Evolutionary conservation across 2,888 invertebrate species (phyloP).

Genomic region (Macrophya annulata): DNA sequence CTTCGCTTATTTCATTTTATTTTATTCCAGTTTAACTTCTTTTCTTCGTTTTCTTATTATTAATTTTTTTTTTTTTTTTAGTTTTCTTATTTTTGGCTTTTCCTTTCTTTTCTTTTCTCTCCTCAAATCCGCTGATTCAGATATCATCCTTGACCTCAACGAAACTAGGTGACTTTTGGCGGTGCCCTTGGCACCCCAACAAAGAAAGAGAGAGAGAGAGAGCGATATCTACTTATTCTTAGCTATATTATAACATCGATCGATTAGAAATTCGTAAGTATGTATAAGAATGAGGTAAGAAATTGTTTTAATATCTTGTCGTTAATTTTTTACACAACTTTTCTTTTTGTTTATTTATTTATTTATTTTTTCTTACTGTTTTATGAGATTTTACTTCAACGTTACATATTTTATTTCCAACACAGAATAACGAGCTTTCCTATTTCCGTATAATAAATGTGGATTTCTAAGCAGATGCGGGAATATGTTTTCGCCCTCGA

Average conservation of each 20-base stretch:
- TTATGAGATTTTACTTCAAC: too few species aligned
- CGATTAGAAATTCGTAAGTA: not conserved
- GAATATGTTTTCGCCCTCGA: not conserved
- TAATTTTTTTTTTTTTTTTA: too few species aligned
- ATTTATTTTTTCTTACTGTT: too few species aligned
- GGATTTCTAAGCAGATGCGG: not conserved
- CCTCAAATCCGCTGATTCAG: constrained; percentile 17
- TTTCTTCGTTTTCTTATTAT: not conserved
- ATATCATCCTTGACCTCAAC: constrained; percentile 34
- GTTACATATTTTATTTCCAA: not conserved
- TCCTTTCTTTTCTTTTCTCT: constrained; percentile 40
- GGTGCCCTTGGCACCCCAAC: constrained; percentile 35
- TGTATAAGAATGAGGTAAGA: not conserved
- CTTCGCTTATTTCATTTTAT: not conserved
- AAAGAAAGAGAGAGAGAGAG: too few species aligned
- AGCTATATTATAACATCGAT: not conserved
- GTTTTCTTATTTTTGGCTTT: constrained; percentile 5
- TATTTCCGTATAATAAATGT: not conserved
- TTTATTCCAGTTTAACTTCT: not conserved
- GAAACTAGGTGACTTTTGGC: constrained; percentile 50
- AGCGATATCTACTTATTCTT: constrained; percentile 1
- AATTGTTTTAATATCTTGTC: not conserved
- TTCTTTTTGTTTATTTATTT: not conserved
- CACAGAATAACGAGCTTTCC: not conserved
- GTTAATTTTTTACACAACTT: not conserved